Percentiles rank a stretch among this genome's conserved stretches.
Conservation (phyloP, 2,888 invertebrate species). For the Drosophila birchii region DNA sequence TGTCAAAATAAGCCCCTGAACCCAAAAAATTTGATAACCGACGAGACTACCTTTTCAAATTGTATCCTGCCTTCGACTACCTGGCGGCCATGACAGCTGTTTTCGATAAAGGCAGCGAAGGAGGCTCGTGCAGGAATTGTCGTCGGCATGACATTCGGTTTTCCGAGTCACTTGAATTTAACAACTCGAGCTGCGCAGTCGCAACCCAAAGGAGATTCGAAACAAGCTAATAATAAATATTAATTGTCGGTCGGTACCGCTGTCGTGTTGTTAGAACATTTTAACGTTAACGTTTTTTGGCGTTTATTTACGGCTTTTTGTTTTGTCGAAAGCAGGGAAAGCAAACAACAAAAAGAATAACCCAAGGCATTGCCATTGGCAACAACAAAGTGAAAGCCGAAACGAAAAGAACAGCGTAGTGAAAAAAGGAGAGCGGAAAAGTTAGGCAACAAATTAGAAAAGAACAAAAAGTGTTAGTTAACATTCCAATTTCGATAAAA, state of each 20-base stretch:
- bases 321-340: constrained; percentile 49
- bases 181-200: constrained; percentile 67
- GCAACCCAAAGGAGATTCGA: constrained; percentile 35
- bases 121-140: not conserved
- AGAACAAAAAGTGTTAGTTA: not conserved
- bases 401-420: constrained; percentile 15
- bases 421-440: constrained; percentile 16
- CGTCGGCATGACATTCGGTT: not conserved
- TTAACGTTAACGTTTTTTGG: constrained; percentile 41
- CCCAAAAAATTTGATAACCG: not conserved
- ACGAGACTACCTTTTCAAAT: not conserved
- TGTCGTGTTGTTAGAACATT: constrained; percentile 46
- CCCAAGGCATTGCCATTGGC: constrained; percentile 69
- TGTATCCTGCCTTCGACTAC: not conserved
- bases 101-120: not conserved
- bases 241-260: not conserved
- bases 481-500: not conserved
- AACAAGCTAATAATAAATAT: not conserved
- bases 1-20: not conserved
- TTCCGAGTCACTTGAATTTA: not conserved
- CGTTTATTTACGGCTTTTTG: constrained; percentile 37
- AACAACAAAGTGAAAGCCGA: constrained; percentile 49
- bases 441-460: constrained; percentile 1
- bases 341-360: constrained; percentile 23
- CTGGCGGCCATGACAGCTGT: constrained; percentile 38